Evolutionary conservation across 2,888 invertebrate species (phyloP), one percentile per base, ranked within the genome.

Genomic region (Cephus runcator): DNA sequence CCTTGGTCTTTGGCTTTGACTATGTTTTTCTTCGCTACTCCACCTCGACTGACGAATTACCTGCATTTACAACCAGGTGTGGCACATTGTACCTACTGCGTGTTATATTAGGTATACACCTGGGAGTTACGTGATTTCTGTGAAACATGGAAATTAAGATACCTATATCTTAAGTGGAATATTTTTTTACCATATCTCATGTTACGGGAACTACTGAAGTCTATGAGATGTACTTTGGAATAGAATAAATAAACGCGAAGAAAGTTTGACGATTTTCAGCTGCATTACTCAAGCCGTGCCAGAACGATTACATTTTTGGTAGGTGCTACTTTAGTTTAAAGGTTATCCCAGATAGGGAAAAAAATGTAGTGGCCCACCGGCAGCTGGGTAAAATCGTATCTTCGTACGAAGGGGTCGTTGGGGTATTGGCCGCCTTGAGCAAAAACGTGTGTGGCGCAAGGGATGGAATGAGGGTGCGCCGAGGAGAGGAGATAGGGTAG

Each of bases 361-460:
- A 82, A 87, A 87, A 87, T 86, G 84, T 86, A 84, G 83, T 84
- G 83, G 82, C 80, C 84, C 56, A 56, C 82, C 86, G 84, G 86
- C 87, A 87, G 87, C 87, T 85, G 86, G 84, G 86, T 86, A 87
- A 88, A 88, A 87, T 86, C 86, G 87, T 88, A 87, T 85, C 87
- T 87, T 77, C 76, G n/a, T 40, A 73, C 73, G 77, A 75, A 81
- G 73, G 76, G 79, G 73, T 75, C 69, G 77, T 73, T 79, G 82
- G 82, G 82, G 88, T 88, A 87, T 88, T 86, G 87, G 87, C 85
- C 85, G 85, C 85, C 82, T 84, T 83, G 86, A 85, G 87, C 87
- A 87, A 88, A 88, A 87, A 88, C 85, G 81, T 82, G 83, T 80
- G 77, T 77, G 78, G 79, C 75, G 71, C 56, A 69, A 75, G 73